Evolutionary conservation across 1,140 invertebrate species (phyloP).

Genomic region (Triops cancriformis): DNA sequence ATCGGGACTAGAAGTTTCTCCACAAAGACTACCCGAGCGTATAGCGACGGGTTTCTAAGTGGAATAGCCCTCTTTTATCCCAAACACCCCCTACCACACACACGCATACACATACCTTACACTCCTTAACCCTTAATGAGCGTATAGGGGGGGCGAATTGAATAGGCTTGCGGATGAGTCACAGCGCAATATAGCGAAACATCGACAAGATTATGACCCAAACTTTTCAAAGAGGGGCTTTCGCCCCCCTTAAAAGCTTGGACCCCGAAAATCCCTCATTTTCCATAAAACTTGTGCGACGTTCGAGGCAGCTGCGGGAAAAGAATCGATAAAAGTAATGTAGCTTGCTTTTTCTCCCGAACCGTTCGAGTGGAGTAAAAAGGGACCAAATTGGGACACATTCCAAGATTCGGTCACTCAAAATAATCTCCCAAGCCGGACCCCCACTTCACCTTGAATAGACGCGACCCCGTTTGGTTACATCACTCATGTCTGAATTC

Average conservation of each 20-base stretch:
- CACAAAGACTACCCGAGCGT: too few relatives aligned
- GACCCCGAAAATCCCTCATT: not conserved
- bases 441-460: not conserved
- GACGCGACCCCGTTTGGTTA: not conserved
- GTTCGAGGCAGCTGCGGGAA: not conserved
- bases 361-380: not conserved
- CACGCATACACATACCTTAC: not conserved
- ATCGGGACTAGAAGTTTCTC: too few relatives aligned
- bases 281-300: not conserved
- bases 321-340: conserved; percentile 11
- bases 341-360: not conserved
- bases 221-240: not conserved
- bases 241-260: not conserved
- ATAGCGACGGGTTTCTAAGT: too few relatives aligned
- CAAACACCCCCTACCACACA: not conserved
- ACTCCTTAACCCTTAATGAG: not conserved
- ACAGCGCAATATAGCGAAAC: not conserved
- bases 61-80: too few relatives aligned
- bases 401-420: not conserved
- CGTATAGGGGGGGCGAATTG: not conserved
- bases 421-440: not conserved
- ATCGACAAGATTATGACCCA: not conserved
- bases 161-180: conserved; percentile 12
- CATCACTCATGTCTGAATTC: too few relatives aligned
- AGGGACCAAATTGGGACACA: not conserved